Evolutionary conservation across 2,797 vertebrate species (phyloP).

Genomic region (Carcharodon carcharias): DNA sequence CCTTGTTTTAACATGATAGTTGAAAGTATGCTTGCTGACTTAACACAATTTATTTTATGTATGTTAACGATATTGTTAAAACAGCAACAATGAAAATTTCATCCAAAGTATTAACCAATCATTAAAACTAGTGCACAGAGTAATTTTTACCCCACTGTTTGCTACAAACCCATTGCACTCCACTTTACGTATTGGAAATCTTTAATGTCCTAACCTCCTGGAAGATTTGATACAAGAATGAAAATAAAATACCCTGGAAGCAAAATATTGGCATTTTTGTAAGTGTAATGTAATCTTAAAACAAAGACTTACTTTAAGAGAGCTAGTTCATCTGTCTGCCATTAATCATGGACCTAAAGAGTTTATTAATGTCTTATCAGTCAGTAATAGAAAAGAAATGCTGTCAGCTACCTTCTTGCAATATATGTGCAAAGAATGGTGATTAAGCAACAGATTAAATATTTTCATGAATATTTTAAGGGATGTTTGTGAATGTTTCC

Average conservation of each 20-base stretch:
- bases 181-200: background rate
- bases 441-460: slow-evolving; percentile 99
- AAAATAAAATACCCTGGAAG: background rate
- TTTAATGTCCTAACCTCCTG: background rate
- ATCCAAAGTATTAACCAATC: background rate
- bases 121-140: too few species aligned
- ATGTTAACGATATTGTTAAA: background rate
- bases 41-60: background rate
- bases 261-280: background rate
- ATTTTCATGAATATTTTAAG: slow-evolving; percentile 96
- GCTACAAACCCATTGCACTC: background rate
- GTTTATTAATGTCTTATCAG: slow-evolving; percentile 60
- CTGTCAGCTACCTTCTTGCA: slow-evolving; percentile 49
- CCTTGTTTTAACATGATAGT: background rate
- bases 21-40: background rate
- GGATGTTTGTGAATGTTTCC: slow-evolving; percentile 86
- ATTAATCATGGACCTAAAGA: slow-evolving; percentile 50
- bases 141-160: background rate
- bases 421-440: slow-evolving; percentile 74
- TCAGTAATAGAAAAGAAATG: slow-evolving; percentile 53
- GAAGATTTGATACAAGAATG: background rate
- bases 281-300: slow-evolving; percentile 15
- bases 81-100: background rate
- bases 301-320: slow-evolving; percentile 6
- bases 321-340: slow-evolving; percentile 39